phyloP scores from a whole-genome alignment of 1,140 invertebrate species.

The Apolygus lucorum region DNA sequence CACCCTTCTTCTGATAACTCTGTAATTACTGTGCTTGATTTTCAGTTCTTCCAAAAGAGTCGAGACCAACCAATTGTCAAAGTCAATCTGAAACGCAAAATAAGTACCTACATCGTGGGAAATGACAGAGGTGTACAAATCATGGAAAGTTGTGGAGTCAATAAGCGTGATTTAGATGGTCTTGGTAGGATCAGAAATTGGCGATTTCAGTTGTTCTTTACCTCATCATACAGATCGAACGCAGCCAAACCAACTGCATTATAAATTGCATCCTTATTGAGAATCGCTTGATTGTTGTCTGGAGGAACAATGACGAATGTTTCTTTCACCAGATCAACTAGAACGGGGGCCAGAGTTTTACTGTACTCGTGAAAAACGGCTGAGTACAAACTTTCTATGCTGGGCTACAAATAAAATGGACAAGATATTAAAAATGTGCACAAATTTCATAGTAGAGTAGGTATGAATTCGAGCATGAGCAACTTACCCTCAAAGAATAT shows the following conservation, averaged over 20 bases:
- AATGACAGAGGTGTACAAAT: too few relatives aligned
- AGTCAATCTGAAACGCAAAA: conserved; percentile 61
- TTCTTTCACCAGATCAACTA: conserved; percentile 60
- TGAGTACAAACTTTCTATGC: conserved; percentile 76
- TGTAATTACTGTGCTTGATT: conserved; percentile 72
- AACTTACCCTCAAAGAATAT: conserved; percentile 70
- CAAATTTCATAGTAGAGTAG: neutral
- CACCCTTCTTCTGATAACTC: conserved; percentile 77
- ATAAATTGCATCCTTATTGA: conserved; percentile 90
- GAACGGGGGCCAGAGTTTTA: conserved; percentile 55
- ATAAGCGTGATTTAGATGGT: too few relatives aligned
- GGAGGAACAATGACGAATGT: conserved; percentile 53
- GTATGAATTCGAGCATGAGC: neutral
- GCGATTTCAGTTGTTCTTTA: conserved; percentile 41
- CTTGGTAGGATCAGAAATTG: too few relatives aligned
- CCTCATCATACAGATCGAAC: conserved; percentile 85
- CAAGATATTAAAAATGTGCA: neutral
- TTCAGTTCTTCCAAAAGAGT: conserved; percentile 73
- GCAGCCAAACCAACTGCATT: conserved; percentile 83
- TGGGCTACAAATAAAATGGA: conserved; percentile 65
- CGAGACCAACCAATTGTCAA: conserved; percentile 85
- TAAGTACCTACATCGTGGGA: too few relatives aligned
- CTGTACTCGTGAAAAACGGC: conserved; percentile 74
- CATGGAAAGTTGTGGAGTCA: too few relatives aligned
- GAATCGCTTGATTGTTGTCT: conserved; percentile 62